A percentile compares a stretch with the other conserved stretches of the same genome.
Evolutionary conservation across 2,113 vertebrate genomes (phyloP).

Genomic region (Ia io): DNA sequence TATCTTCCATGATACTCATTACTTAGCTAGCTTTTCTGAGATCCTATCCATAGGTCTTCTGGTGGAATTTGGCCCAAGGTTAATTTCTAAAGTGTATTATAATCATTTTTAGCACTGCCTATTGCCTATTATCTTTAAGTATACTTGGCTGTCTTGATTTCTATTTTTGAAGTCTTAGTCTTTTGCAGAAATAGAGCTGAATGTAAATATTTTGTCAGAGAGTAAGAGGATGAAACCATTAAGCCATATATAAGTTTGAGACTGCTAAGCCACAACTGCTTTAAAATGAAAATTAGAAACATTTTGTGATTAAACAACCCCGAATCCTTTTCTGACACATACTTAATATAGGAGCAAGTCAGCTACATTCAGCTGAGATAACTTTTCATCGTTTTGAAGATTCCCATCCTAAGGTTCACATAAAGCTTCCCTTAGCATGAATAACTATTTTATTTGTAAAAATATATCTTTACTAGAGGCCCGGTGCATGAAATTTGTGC

Average conservation of each 20-base stretch:
- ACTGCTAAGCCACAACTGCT: not conserved
- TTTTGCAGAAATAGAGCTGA: not conserved
- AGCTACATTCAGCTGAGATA: not conserved
- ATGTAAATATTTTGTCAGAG: conserved; percentile 39
- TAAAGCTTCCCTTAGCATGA: not conserved
- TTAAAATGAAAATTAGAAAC: not conserved
- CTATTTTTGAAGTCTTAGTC: conserved; percentile 19
- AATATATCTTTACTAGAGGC: too few relatives aligned
- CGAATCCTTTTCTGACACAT: not conserved
- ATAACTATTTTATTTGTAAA: not conserved
- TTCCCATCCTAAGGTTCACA: not conserved
- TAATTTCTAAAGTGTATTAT: conserved; percentile 30
- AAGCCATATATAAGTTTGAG: not conserved
- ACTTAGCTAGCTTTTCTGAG: not conserved
- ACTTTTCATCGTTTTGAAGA: not conserved
- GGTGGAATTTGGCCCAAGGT: not conserved
- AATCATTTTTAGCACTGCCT: not conserved
- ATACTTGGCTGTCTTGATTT: not conserved
- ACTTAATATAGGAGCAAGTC: not conserved
- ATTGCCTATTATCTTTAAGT: not conserved
- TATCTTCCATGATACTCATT: not conserved
- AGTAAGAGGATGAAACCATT: conserved; percentile 4
- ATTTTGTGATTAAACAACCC: not conserved
- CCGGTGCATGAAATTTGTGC: too few relatives aligned
- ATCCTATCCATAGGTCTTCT: not conserved